phyloP scores from a whole-genome alignment of 2,113 vertebrate species.

The Sceloporus undulatus region DNA sequence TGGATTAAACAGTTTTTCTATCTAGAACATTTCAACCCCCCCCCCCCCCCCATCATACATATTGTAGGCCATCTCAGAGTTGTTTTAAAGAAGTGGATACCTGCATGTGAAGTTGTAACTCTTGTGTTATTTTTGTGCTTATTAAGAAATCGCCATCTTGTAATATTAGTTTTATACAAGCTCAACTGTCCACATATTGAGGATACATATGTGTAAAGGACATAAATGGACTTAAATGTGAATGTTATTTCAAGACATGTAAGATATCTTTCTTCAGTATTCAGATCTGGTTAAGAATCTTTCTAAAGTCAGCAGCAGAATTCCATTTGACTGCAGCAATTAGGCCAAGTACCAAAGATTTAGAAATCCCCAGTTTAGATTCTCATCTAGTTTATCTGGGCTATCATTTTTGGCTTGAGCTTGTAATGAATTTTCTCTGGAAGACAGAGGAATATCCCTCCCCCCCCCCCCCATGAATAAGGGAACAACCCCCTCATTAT shows the following conservation, averaged over 20 bases:
- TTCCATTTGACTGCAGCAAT: not conserved
- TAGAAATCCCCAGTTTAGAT: not conserved
- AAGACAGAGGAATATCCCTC: slow-evolving; percentile 43
- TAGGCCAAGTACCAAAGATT: not conserved
- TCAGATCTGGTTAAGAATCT: not conserved
- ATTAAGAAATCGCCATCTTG: slow-evolving; percentile 35
- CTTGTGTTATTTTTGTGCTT: slow-evolving; percentile 45
- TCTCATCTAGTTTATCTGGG: slow-evolving; percentile 60
- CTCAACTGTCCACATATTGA: slow-evolving; percentile 14
- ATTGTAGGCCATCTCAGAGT: slow-evolving; percentile 41
- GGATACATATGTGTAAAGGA: slow-evolving; percentile 40
- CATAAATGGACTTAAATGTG: slow-evolving; percentile 58
- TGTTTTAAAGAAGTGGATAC: slow-evolving; percentile 47
- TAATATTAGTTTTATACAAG: slow-evolving; percentile 46
- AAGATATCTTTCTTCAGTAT: slow-evolving; percentile 47
- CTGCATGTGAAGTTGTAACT: slow-evolving; percentile 43
- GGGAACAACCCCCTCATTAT: slow-evolving; percentile 67
- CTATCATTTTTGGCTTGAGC: slow-evolving; percentile 63
- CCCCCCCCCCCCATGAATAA: slow-evolving; percentile 43
- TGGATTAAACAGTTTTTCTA: slow-evolving; percentile 70
- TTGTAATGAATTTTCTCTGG: slow-evolving; percentile 67
- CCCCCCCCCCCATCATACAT: slow-evolving; percentile 40
- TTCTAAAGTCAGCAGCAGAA: not conserved
- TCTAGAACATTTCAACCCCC: slow-evolving; percentile 44
- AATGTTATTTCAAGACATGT: slow-evolving; percentile 10